phyloP scores from a whole-genome alignment of 2,888 invertebrate species.

The Cordylochernes scorpioides region DNA sequence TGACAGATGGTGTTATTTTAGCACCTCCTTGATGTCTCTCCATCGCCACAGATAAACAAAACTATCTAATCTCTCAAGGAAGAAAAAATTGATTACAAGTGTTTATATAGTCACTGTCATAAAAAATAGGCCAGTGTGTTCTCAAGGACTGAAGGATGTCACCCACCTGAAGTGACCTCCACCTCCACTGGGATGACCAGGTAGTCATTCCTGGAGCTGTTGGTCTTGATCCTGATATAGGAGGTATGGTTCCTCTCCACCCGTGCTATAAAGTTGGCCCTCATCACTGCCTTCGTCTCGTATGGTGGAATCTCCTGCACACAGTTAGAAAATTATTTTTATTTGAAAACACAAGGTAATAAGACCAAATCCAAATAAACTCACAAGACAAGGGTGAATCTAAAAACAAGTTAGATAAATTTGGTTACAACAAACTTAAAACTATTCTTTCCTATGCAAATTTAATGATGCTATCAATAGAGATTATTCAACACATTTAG shows the following conservation, averaged over 20 bases:
- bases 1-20: too few species aligned
- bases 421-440: too few species aligned
- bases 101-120: too few species aligned
- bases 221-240: slow-evolving; percentile 48
- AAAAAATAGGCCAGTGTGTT: too few species aligned
- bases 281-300: slow-evolving; percentile 58
- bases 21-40: too few species aligned
- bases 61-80: too few species aligned
- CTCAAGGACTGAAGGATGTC: too few species aligned
- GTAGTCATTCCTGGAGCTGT: slow-evolving; percentile 32
- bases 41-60: too few species aligned
- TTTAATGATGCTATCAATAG: too few species aligned
- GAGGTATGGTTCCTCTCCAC: slow-evolving; percentile 55
- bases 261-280: slow-evolving; percentile 48
- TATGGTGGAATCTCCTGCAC: slow-evolving; percentile 49
- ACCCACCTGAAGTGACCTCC: slow-evolving; percentile 38
- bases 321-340: neutral
- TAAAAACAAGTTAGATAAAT: neutral
- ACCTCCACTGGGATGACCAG: slow-evolving; percentile 58
- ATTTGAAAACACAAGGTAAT: neutral
- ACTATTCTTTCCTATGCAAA: too few species aligned
- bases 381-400: neutral
- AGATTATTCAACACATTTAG: too few species aligned
- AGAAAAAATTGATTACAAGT: too few species aligned
- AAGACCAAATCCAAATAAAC: neutral